Evolutionary conservation across 92 coral and sea anemone species (phyloP).

Genomic region (Heteractis magnifica): DNA sequence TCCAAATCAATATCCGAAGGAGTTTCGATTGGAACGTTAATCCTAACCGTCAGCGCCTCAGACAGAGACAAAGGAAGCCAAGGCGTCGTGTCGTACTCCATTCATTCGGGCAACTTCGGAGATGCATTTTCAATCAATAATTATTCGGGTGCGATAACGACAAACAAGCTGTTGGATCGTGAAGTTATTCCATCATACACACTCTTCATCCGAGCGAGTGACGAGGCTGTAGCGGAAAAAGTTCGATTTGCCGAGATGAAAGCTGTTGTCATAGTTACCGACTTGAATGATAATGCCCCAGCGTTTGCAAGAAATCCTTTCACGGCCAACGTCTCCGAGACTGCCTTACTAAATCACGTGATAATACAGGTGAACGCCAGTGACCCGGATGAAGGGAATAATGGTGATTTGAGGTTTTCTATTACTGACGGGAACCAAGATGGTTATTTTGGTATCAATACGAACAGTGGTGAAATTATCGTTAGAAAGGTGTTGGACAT

Average conservation of each 20-base stretch:
- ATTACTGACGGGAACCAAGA: conserved; percentile 65
- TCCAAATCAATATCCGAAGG: conserved; percentile 46
- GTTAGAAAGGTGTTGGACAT: conserved; percentile 69
- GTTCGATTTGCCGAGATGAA: conserved; percentile 50
- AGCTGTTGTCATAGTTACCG: conserved; percentile 49
- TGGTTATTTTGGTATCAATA: conserved; percentile 58
- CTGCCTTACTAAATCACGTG: conserved; percentile 49
- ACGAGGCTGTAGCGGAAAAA: conserved; percentile 67
- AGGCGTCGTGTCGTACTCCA: conserved; percentile 62
- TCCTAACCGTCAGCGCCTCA: conserved; percentile 60
- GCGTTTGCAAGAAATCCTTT: conserved; percentile 39
- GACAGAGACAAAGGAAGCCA: conserved; percentile 79
- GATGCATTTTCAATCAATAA: conserved; percentile 58
- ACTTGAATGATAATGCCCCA: conserved; percentile 79
- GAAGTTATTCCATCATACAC: conserved; percentile 50
- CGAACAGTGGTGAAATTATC: conserved; percentile 56
- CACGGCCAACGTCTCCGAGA: conserved; percentile 52
- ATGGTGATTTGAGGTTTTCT: conserved; percentile 51
- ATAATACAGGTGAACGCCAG: conserved; percentile 48
- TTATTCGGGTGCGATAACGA: conserved; percentile 62
- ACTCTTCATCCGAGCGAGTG: conserved; percentile 63
- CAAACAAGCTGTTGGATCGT: conserved; percentile 60
- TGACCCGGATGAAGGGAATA: conserved; percentile 69
- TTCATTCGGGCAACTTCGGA: conserved; percentile 58
- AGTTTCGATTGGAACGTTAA: conserved; percentile 42